Base-by-base conservation (phyloP, 37 sponge, comb jelly and placozoan species). In the Theonella swinhoei region DNA sequence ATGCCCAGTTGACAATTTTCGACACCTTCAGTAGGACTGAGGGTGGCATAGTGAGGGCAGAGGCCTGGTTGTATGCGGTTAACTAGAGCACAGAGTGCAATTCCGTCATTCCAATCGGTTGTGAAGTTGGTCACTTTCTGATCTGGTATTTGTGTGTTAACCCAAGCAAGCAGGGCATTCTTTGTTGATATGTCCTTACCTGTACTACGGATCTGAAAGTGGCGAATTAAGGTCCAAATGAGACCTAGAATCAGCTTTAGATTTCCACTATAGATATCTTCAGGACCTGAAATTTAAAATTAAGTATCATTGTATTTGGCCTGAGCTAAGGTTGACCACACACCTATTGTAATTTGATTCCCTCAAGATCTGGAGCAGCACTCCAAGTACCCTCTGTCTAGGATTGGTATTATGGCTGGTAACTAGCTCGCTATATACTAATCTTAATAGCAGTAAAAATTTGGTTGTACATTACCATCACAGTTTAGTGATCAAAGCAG, bases 161-260 rank as follows among this genome's bases (percentile, higher is more conserved):
- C 65, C 93, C 99, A 96, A 68, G 82, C 89, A 64, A 98, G 77
- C 91, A 98, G 87, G 42, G 94, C 93, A 17, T 75, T 76, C 77
- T 94, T 94, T 30, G 95, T 88, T n/a, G 93, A 87, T 22, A 93
- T 62, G 29, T 60, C 90, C 32, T 68, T 81, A 20, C 93, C 93
- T 26, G 76, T 87, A 62, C 91, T 87, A 31, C 91, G 74, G 72
- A 98, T 87, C 72, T 98, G 98, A 66, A 87, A 98, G 29, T 84
- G 82, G 24, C 93, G 78, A 38, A 98, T 98, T 64, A 98, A 88
- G 33, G 91, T 98, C 98, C 98, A 95, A 0, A 98, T 86, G 24
- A 98, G 83, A 29, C 98, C 98, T 42, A 95, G 66, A n/a, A 93
- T 95, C 65, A 98, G 86, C 88, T 98, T 98, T 63, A 93, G 70